Percentiles rank a stretch among this genome's conserved stretches.
These are phyloP conservation scores for Stictocephala bisonia DNA, from an alignment of 2,888 invertebrate species.

Conservation along the genomic window DNA sequence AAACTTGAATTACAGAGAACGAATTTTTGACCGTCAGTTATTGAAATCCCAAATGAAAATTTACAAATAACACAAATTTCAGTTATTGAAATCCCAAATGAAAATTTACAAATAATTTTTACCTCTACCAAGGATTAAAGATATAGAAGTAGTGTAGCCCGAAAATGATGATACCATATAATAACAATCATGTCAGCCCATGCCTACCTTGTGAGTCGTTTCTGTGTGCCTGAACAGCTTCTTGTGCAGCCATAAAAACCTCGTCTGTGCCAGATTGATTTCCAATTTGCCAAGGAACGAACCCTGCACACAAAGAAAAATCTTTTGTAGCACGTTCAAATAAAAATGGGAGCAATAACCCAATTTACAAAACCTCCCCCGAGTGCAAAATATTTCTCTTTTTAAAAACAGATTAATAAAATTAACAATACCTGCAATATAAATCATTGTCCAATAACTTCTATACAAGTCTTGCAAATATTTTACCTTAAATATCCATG, in stretches of 20 bases:
- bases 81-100: not conserved
- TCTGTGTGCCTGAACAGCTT: slow-evolving; percentile 80
- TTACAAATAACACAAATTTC: not conserved
- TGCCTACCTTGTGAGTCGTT: slow-evolving; percentile 93
- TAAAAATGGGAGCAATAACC: not conserved
- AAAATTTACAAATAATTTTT: not conserved
- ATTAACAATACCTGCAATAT: no score
- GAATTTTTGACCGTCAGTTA: no score
- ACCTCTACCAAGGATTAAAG: no score
- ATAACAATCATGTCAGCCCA: slow-evolving; percentile 52
- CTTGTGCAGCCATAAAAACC: slow-evolving; percentile 86
- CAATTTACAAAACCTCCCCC: not conserved
- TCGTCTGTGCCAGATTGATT: slow-evolving; percentile 71
- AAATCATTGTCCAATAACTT: no score
- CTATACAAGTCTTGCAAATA: no score
- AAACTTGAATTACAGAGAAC: no score
- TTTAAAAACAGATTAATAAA: no score
- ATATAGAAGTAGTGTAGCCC: no score
- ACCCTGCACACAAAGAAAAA: slow-evolving; percentile 75
- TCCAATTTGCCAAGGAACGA: slow-evolving; percentile 87
- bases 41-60: not conserved
- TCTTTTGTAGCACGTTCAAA: no score
- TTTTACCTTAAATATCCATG: no score
- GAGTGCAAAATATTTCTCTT: no score
- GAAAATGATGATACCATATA: slow-evolving; percentile 34